Evolutionary conservation across 2,888 invertebrate species (phyloP), one percentile per base, ranked within the genome.

Genomic region (Mellilla xanthometata): DNA sequence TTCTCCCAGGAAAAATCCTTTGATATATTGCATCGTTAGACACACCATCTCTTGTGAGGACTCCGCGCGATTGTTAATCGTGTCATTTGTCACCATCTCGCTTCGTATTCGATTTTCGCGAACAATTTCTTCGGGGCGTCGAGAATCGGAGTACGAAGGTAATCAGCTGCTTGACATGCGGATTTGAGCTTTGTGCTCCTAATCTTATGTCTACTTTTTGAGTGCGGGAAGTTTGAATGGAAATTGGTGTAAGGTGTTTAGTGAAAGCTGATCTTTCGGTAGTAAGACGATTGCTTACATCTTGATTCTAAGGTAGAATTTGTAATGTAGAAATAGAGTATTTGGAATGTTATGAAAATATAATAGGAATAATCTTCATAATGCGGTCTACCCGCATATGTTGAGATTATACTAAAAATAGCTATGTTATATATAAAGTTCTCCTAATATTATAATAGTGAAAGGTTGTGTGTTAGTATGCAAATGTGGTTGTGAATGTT

Each of bases 1-100:
- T 62, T 71, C 70, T 75, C 78, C 79, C 78, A 81, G 78, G 76
- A 73, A 72, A 81, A 87, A 86, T 85, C 87, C 85, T 84, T 83
- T 88, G 86, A 88, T 86, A 83, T 85, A 88, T 88, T 76, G 76
- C 76, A 78, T 85, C 86, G 87, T 88, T 88, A 88, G 76, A 75
- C 77, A 79, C 79, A 68, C 85, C 84, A 82, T 86, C 87, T 84
- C 83, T 78, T 73, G 67, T 58, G 74, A 74, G 6, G 39, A 49
- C 46, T 56, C 52, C 38, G 24, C 76, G 81, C 24, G 80, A 79
- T 83, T 85, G 85, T 85, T 86, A 87, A 86, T 87, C 85, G 84
- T 66, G 71, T 76, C 79, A 87, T 87, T 87, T 85, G 82, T 87
- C 87, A 87, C 81, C 80, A 84, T 82, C 82, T 65, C 75, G 76